phyloP scores from a whole-genome alignment of 92 coral and sea anemone species.

The Zoanthus sociatus region DNA sequence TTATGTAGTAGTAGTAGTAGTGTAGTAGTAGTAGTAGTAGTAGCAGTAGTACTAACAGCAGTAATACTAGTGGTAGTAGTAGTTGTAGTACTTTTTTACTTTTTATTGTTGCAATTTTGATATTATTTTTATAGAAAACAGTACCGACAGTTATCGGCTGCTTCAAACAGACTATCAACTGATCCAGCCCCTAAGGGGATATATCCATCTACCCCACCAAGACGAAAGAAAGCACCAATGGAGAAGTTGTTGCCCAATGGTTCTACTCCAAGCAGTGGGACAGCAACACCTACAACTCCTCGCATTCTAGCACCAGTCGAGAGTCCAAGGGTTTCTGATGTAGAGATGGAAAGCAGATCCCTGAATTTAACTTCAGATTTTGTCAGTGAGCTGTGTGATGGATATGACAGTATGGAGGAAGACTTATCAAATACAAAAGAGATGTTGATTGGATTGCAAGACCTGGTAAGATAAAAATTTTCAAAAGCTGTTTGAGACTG shows the following conservation, averaged over 20 bases:
- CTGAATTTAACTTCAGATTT: constrained; percentile 63
- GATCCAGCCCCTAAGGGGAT: constrained; percentile 63
- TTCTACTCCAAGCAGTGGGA: constrained; percentile 76
- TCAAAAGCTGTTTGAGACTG: too few species aligned
- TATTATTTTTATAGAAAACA: constrained; percentile 41
- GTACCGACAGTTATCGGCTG: constrained; percentile 31
- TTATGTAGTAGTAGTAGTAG: too few species aligned
- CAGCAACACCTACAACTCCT: constrained; percentile 71
- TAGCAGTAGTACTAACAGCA: too few species aligned
- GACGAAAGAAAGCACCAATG: constrained; percentile 48
- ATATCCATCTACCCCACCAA: constrained; percentile 51
- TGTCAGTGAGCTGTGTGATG: constrained; percentile 71
- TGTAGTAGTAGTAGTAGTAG: too few species aligned
- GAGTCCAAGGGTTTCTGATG: constrained; percentile 57
- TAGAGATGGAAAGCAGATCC: constrained; percentile 68
- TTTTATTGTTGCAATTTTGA: neutral
- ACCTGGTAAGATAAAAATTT: constrained; percentile 66
- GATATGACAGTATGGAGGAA: constrained; percentile 87
- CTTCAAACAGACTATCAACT: constrained; percentile 37
- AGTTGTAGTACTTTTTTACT: too few species aligned
- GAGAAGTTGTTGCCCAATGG: constrained; percentile 59
- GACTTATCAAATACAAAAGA: constrained; percentile 73
- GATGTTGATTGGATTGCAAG: constrained; percentile 74
- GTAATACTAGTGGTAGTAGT: too few species aligned
- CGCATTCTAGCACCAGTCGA: constrained; percentile 45